Evolutionary conservation across 2,888 invertebrate genomes (phyloP).

Genomic region (Lamellibrachia columna): DNA sequence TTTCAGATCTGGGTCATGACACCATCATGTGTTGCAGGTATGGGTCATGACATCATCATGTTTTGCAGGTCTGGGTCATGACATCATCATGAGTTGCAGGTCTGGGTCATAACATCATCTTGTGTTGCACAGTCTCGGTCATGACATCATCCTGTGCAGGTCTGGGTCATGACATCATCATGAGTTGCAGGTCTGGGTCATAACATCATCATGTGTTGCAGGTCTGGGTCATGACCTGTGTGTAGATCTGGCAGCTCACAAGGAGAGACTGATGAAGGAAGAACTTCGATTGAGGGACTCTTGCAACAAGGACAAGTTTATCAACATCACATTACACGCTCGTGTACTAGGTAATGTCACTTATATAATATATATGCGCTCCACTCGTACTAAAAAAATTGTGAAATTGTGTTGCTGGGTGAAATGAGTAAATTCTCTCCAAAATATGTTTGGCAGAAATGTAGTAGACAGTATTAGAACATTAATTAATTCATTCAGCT

Average conservation of each 20-base stretch:
- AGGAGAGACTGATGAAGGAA: constrained; percentile 59
- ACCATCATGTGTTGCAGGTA: background rate
- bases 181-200: background rate
- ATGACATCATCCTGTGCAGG: background rate
- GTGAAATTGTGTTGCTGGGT: too few species aligned
- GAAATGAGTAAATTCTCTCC: background rate
- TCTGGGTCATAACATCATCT: background rate
- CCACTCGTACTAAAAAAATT: background rate
- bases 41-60: background rate
- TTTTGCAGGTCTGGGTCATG: background rate
- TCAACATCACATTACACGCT: constrained; percentile 52
- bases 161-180: background rate
- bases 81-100: background rate
- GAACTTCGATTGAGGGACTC: constrained; percentile 47
- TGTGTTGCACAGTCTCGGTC: background rate
- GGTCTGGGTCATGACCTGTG: constrained; percentile 10
- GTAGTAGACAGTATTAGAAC: background rate
- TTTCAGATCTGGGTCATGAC: background rate
- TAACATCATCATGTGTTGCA: constrained; percentile 1
- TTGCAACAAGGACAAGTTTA: constrained; percentile 40
- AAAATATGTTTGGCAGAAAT: too few species aligned
- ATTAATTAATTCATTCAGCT: too few species aligned
- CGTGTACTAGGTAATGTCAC: constrained; percentile 58
- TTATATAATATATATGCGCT: constrained; percentile 53
- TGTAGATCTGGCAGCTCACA: constrained; percentile 55